phyloP scores from a whole-genome alignment of 1,140 invertebrate species.

The Bursaphelenchus mucronatus region DNA sequence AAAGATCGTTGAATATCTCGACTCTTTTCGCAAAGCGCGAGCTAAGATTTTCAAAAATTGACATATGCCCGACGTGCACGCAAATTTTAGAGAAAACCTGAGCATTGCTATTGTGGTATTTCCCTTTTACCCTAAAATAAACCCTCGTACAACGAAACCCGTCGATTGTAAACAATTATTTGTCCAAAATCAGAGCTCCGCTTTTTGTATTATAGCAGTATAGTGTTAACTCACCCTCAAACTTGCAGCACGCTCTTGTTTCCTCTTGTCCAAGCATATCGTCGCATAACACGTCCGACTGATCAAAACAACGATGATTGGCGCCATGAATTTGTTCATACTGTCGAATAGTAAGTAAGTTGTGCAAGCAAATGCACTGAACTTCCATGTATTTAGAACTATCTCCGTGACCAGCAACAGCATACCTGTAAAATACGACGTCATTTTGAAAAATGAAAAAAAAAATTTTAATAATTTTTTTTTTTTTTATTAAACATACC shows the following conservation, averaged over 20 bases:
- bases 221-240: constrained; percentile 45
- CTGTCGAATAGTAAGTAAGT: constrained; percentile 58
- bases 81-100: too few species aligned
- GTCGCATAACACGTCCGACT: constrained; percentile 58
- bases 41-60: too few species aligned
- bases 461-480: constrained; percentile 17
- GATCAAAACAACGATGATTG: constrained; percentile 56
- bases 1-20: too few species aligned
- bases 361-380: constrained; percentile 46
- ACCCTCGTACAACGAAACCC: too few species aligned
- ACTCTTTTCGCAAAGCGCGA: too few species aligned
- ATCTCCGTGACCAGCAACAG: constrained; percentile 53
- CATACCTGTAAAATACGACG: constrained; percentile 45
- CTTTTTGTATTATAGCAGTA: background rate
- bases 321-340: constrained; percentile 57
- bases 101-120: too few species aligned
- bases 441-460: constrained; percentile 8
- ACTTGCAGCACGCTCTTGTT: constrained; percentile 54
- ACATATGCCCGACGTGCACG: too few species aligned
- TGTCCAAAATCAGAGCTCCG: too few species aligned
- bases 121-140: too few species aligned
- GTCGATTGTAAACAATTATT: too few species aligned
- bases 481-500: constrained; percentile 32
- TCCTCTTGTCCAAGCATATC: constrained; percentile 51
- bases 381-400: constrained; percentile 52